Percentiles rank a stretch among this genome's conserved stretches.
Conservation (phyloP, 2,113 vertebrate species). For the Xiphias gladius region DNA sequence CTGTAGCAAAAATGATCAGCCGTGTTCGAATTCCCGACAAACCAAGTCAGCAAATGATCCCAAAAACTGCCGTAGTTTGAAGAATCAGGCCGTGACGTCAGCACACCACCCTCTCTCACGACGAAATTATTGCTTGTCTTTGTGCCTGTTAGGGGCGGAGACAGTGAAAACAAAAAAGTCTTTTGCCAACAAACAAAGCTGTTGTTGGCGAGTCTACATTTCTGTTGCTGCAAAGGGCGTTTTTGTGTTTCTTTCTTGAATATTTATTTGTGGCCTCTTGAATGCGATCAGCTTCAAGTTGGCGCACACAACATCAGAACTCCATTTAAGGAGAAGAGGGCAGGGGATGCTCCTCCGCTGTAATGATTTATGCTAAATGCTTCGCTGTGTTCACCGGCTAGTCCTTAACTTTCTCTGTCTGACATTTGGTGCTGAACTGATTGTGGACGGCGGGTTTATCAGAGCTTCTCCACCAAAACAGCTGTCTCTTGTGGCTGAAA, state of each 20-base stretch:
- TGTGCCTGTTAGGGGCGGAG: neutral
- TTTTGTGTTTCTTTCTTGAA: neutral
- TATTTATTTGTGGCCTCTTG: constrained; percentile 18
- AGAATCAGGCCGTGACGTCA: neutral
- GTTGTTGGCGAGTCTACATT: constrained; percentile 23
- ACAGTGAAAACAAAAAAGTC: constrained; percentile 32
- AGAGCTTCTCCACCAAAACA: constrained; percentile 13
- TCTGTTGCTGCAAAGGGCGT: neutral
- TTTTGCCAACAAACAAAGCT: constrained; percentile 16
- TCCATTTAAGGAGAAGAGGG: neutral
- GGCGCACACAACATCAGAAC: constrained; percentile 14
- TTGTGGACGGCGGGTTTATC: neutral
- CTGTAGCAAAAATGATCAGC: neutral
- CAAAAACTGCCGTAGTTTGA: too few species aligned
- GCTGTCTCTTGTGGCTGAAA: constrained; percentile 19
- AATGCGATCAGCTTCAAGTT: constrained; percentile 7
- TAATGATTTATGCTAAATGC: neutral
- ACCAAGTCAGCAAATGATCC: neutral
- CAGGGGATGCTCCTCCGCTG: neutral
- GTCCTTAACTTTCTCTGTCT: neutral
- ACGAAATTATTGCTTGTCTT: too few species aligned
- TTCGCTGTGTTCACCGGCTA: constrained; percentile 14
- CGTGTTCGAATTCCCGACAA: neutral
- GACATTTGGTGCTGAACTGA: constrained; percentile 1
- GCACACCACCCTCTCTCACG: neutral